Evolutionary conservation across 2,113 vertebrate species (phyloP).

Genomic region (Psephotus haematonotus): DNA sequence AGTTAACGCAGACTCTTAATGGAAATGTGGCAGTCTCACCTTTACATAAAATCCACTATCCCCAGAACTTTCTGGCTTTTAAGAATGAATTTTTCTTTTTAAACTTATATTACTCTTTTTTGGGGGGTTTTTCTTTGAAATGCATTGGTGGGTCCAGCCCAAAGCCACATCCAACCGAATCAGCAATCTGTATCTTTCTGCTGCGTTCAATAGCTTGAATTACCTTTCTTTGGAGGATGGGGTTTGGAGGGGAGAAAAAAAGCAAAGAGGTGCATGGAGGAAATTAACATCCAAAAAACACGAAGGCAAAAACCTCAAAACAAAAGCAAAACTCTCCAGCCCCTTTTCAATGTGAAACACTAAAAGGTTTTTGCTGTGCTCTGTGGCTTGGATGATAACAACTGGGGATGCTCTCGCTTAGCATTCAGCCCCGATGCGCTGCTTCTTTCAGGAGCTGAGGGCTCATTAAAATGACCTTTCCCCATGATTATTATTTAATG

Average conservation of each 20-base stretch:
- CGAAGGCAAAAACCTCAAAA: neutral
- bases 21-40: neutral
- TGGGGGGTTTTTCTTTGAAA: neutral
- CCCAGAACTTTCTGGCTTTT: neutral
- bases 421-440: slow-evolving; percentile 42
- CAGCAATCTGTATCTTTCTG: neutral
- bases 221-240: neutral
- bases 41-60: neutral
- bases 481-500: slow-evolving; percentile 66
- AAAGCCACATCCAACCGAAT: slow-evolving; percentile 46
- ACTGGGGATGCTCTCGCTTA: slow-evolving; percentile 51
- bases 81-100: neutral
- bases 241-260: neutral
- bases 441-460: slow-evolving; percentile 38
- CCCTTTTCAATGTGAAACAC: slow-evolving; percentile 27
- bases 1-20: slow-evolving; percentile 19
- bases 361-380: slow-evolving; percentile 20
- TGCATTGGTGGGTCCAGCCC: neutral
- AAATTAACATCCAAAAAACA: slow-evolving; percentile 12
- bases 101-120: neutral
- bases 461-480: slow-evolving; percentile 68
- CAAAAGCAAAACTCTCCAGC: slow-evolving; percentile 7
- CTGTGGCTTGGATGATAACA: neutral
- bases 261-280: neutral
- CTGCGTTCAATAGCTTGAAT: neutral